These are phyloP conservation scores for Engraulis encrasicolus DNA, from an alignment of 2,113 vertebrate species.

Conservation along the genomic window DNA sequence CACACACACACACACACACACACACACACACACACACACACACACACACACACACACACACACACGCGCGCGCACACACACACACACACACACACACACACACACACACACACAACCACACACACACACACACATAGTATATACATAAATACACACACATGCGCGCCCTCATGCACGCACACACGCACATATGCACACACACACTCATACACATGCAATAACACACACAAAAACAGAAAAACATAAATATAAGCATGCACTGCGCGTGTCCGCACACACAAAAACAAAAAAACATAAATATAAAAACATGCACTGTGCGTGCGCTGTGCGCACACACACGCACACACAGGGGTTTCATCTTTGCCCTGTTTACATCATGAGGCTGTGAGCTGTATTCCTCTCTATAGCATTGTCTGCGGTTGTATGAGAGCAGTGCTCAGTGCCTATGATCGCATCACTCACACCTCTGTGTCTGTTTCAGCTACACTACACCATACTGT, in stretches of 20 bases:
- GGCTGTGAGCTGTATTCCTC: background rate
- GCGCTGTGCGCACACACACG: slow-evolving; percentile 14
- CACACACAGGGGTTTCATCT: too few species aligned
- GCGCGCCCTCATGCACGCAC: slow-evolving; percentile 20
- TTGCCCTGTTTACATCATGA: background rate
- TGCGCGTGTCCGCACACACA: too few species aligned
- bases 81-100: slow-evolving; percentile 17
- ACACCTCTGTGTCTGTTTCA: too few species aligned
- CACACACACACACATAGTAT: background rate
- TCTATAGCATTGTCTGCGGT: background rate
- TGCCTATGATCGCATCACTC: background rate
- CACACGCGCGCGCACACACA: slow-evolving; percentile 11
- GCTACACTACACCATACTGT: too few species aligned
- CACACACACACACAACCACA: background rate
- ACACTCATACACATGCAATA: background rate
- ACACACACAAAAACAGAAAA: too few species aligned
- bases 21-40: background rate
- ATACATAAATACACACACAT: slow-evolving; percentile 12
- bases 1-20: slow-evolving; percentile 28
- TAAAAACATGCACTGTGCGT: too few species aligned
- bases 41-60: background rate
- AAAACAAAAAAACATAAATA: too few species aligned
- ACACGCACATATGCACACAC: slow-evolving; percentile 33
- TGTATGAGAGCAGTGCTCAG: background rate
- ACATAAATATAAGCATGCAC: too few species aligned